A percentile compares a stretch with the other conserved stretches of the same genome.
These are phyloP conservation scores for Eupsittula cactorum DNA, from an alignment of 2,113 vertebrate genomes.

Conservation along the genomic window DNA sequence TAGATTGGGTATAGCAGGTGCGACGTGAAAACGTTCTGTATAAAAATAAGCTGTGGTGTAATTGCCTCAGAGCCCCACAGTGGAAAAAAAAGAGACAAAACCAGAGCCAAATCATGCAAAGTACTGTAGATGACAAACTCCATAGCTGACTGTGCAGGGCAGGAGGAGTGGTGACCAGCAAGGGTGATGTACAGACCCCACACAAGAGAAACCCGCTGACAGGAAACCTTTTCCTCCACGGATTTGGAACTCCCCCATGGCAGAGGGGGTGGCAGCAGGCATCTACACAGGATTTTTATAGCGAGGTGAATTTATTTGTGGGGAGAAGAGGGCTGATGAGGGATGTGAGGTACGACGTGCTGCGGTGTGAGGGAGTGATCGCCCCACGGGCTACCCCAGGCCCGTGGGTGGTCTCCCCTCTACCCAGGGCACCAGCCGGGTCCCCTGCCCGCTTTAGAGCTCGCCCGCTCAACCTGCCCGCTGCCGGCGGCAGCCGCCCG, in stretches of 20 bases:
- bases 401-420: not conserved
- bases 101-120: not conserved
- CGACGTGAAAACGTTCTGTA: rapidly evolving
- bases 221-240: not conserved
- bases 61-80: not conserved
- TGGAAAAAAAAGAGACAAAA: not conserved
- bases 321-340: not conserved
- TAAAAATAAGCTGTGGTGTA: not conserved
- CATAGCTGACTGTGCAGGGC: not conserved
- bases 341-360: not conserved
- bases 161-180: not conserved
- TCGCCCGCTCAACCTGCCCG: too few species aligned
- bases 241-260: not conserved
- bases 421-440: too few species aligned
- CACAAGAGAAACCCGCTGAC: not conserved
- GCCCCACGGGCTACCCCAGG: not conserved
- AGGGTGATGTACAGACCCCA: not conserved
- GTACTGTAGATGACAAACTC: rapidly evolving
- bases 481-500: not conserved
- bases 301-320: not conserved
- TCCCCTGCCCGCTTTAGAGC: too few species aligned
- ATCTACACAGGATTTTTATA: not conserved
- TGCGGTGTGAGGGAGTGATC: too few species aligned
- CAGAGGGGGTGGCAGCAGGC: not conserved
- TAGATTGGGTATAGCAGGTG: not conserved